Evolutionary conservation across 23 tunicate genomes (phyloP).

Genomic region (Halocynthia roretzi): DNA sequence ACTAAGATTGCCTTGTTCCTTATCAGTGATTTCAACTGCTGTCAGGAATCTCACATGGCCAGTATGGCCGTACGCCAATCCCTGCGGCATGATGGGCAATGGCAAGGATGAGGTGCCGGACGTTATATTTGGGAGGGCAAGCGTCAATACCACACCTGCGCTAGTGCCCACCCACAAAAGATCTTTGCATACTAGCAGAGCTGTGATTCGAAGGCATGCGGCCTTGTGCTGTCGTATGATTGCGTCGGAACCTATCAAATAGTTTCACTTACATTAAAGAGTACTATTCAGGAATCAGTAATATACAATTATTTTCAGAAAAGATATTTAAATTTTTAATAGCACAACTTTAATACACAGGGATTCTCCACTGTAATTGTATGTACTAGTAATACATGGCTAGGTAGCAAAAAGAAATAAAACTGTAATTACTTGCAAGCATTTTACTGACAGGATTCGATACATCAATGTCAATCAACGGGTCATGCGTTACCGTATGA

Average conservation of each 20-base stretch:
- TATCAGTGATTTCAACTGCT: constrained; percentile 42
- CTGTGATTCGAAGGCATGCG: constrained; percentile 85
- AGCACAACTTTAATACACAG: too few relatives aligned
- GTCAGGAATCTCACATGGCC: constrained; percentile 90
- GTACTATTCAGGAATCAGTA: too few relatives aligned
- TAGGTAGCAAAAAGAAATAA: too few relatives aligned
- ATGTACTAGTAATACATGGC: too few relatives aligned
- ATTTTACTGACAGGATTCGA: constrained; percentile 77
- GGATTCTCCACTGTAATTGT: too few relatives aligned
- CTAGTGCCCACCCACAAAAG: constrained; percentile 91
- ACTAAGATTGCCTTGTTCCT: constrained; percentile 20
- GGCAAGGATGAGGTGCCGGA: constrained; percentile 43
- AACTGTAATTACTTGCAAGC: constrained; percentile 59
- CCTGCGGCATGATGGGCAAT: constrained; percentile 70
- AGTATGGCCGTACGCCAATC: constrained; percentile 88
- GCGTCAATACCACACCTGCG: constrained; percentile 85
- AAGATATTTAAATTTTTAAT: too few relatives aligned
- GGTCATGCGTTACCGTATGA: constrained; percentile 68
- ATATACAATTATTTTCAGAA: too few relatives aligned
- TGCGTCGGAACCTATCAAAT: constrained; percentile 71
- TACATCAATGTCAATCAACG: constrained; percentile 61
- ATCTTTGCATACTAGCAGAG: constrained; percentile 79
- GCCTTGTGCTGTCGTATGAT: constrained; percentile 96
- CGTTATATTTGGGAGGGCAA: constrained; percentile 63
- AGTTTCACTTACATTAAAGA: background rate